Base-by-base conservation (phyloP, 2,797 vertebrate genomes). In the Muscicapa comitata region DNA sequence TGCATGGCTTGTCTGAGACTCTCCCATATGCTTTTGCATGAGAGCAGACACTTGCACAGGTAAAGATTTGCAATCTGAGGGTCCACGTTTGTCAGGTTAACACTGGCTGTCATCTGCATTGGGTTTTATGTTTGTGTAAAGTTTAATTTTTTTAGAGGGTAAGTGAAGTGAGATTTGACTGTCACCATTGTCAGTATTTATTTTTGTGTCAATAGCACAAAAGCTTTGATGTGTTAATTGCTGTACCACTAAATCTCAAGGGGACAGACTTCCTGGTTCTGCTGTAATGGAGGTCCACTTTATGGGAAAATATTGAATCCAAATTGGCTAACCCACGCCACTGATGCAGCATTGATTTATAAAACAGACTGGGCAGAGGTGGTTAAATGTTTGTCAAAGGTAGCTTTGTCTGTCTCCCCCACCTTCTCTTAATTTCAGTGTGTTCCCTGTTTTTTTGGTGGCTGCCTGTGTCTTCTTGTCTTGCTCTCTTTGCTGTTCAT, bases 61-160 rank as follows among this genome's bases (percentile, higher is more conserved):
- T n/a, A 6, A 3, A 58, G 67, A 48, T 79, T 37, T 63, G n/a
- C 26, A 72, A 40, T 40, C 45, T 48, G 16, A 57, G 33, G 21
- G 25, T 55, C 35, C 48, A 24, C 28, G 15, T 68, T 61, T 55
- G 13, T 61, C 24, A 42, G 25, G 29, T 71, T 75, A n/a, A 57
- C 21, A 4, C 37, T 0, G 0, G 21, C 11, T 61, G 7, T 70
- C 31, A 10, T 38, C 37, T 83, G 51, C 31, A 9, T 24, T 42
- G 31, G 7, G 31, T 72, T 79, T 51, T 18, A 13, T 16, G 33
- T 47, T 54, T 80, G 17, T 54, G 37, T 76, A 31, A 79, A 59
- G 6, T 62, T 48, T 7, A 48, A 43, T 21, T 33, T 57, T 53
- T 71, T 25, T 13, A 28, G 25, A 10, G 16, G 13, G 4, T 42